Evolutionary conservation across 2,888 invertebrate species (phyloP).

Genomic region (Chalcosyrphus nemorum): DNA sequence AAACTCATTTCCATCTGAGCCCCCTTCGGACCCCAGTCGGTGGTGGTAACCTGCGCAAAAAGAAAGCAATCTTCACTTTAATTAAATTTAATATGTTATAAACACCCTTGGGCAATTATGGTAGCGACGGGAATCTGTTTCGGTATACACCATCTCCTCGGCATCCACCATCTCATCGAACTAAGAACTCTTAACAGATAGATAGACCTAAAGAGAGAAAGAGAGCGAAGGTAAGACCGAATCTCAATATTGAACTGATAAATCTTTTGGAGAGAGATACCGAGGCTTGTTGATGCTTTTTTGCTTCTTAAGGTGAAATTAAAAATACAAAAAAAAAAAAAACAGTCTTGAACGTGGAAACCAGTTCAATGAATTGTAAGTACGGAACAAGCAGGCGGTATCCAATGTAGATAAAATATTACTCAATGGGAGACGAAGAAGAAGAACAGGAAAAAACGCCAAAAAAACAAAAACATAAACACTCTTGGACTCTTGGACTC

Average conservation of each 20-base stretch:
- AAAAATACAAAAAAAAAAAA: too few relatives aligned
- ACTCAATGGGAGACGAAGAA: neutral
- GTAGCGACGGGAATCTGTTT: conserved; percentile 71
- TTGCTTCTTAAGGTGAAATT: conserved; percentile 19
- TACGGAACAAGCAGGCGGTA: conserved; percentile 35
- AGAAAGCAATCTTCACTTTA: conserved; percentile 72
- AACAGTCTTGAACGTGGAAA: conserved; percentile 11
- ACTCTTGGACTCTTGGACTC: too few relatives aligned
- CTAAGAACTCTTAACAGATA: neutral
- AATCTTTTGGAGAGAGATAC: conserved; percentile 53
- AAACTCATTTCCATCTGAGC: conserved; percentile 64
- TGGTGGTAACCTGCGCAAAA: conserved; percentile 45
- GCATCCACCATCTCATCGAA: neutral
- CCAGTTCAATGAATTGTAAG: conserved; percentile 42
- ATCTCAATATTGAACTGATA: conserved; percentile 68
- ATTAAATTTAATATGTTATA: conserved; percentile 73
- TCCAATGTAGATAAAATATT: conserved; percentile 28
- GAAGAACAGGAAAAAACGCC: neutral
- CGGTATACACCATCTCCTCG: conserved; percentile 53
- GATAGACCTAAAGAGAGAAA: neutral
- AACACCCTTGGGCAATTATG: conserved; percentile 72
- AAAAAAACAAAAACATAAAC: too few relatives aligned
- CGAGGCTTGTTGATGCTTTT: conserved; percentile 9
- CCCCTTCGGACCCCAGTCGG: neutral
- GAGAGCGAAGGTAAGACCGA: neutral